Conservation (phyloP, 2,113 vertebrate genomes). For the Engystomops pustulosus region DNA sequence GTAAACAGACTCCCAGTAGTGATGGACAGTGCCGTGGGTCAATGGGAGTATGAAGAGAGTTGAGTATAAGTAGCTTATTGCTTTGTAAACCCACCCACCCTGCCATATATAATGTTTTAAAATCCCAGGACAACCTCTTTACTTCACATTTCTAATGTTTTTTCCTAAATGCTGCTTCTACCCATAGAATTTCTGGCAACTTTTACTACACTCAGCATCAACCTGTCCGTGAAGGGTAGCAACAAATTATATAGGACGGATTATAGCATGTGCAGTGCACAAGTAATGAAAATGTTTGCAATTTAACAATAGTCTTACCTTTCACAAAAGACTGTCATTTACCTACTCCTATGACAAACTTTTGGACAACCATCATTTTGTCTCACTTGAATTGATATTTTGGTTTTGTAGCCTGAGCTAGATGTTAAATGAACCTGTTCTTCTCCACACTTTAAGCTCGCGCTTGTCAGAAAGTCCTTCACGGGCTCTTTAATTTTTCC, state of each 20-base stretch:
- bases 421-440: constrained; percentile 35
- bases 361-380: constrained; percentile 36
- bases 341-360: constrained; percentile 22
- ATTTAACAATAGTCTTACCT: constrained; percentile 39
- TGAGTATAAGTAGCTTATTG: no score
- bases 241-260: neutral
- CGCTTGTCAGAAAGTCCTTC: constrained; percentile 42
- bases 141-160: neutral
- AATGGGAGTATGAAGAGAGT: no score
- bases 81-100: no score
- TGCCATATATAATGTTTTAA: no score
- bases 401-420: constrained; percentile 30
- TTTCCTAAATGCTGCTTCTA: neutral
- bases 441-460: constrained; percentile 5
- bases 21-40: no score
- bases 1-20: no score
- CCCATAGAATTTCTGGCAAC: neutral
- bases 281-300: constrained; percentile 30
- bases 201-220: neutral
- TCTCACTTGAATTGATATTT: constrained; percentile 42
- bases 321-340: constrained; percentile 21
- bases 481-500: constrained; percentile 43
- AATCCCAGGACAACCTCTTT: no score
- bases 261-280: neutral
- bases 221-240: constrained; percentile 16